A percentile compares a stretch with the other conserved stretches of the same genome.
Evolutionary conservation across 2,797 vertebrate species (phyloP).

Genomic region (Sebastes iracundus): DNA sequence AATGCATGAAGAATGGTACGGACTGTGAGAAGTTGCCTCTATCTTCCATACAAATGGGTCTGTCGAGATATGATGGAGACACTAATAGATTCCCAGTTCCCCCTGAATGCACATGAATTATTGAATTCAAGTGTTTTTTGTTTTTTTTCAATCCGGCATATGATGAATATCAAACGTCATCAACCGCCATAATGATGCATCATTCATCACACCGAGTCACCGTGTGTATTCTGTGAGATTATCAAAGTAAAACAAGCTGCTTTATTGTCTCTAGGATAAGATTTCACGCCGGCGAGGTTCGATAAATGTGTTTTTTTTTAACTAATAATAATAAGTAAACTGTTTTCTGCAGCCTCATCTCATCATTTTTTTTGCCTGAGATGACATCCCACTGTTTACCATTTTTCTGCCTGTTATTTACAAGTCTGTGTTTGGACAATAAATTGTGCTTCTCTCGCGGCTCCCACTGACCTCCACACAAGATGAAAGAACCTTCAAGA

Average conservation of each 20-base stretch:
- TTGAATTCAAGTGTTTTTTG: slow-evolving; percentile 22
- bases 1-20: slow-evolving; percentile 21
- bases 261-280: slow-evolving; percentile 34
- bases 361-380: slow-evolving; percentile 21
- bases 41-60: slow-evolving; percentile 38
- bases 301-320: slow-evolving; percentile 16
- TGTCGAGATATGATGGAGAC: slow-evolving; percentile 24
- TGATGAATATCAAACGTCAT: slow-evolving; percentile 19
- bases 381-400: slow-evolving; percentile 55
- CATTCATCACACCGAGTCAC: slow-evolving; percentile 9
- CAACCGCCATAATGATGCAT: neutral
- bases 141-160: neutral
- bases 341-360: slow-evolving; percentile 32
- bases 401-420: slow-evolving; percentile 61
- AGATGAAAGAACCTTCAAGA: slow-evolving; percentile 61
- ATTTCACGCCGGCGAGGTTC: neutral
- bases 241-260: slow-evolving; percentile 38
- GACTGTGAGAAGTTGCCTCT: slow-evolving; percentile 18
- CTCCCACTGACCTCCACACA: slow-evolving; percentile 52
- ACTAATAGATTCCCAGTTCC: slow-evolving; percentile 17
- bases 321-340: slow-evolving; percentile 38
- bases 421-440: slow-evolving; percentile 58
- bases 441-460: slow-evolving; percentile 44
- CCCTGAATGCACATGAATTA: slow-evolving; percentile 39
- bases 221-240: slow-evolving; percentile 27